Evolutionary conservation across 64 coral and sea anemone genomes (phyloP), one percentile per base, ranked within the genome.

Genomic region (Astreopora myriophthalma): DNA sequence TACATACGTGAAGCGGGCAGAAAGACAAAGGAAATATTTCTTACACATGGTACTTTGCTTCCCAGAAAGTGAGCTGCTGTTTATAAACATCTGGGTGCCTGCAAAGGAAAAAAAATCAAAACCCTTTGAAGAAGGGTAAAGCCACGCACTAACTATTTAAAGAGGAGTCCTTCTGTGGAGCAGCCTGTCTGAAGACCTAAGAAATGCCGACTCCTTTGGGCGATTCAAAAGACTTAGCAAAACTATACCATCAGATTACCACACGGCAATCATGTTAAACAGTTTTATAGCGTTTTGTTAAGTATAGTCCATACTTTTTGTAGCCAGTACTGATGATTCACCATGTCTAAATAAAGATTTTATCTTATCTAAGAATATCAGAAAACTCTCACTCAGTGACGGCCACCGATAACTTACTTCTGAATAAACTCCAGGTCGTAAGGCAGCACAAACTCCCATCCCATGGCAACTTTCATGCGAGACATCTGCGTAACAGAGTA

Each of bases 401-500:
- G 0, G 42, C 13, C 24, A 37, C 17, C 13, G 16, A 0, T 26
- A n/a, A 78, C 91, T 96, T 94, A 96, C 95, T 96, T 96, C 70
- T 90, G 92, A 33, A 96, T 85, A 86, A 96, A 96, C 24, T 94
- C 95, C 38, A 74, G 74, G 44, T 94, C 95, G 75, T 86, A 87
- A 23, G 95, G 95, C 14, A 96, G 69, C 30, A 96, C 33, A 86
- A 96, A 96, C 69, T 96, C 95, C 95, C 95, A 96, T 14, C 95
- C 95, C 79, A 94, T 82, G 36, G 91, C 87, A 75, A 96, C 91
- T 93, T 84, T 93, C 95, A 93, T 93, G 19, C 95, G 91, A 44
- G 95, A 88, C 91, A 96, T 96, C 95, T 96, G 29, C 44, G 14
- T 29, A 55, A 34, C 1, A 81, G 34, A 61, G 17, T 14, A 5